Conservation (phyloP, 2,113 vertebrate species). For the Polyodon spathula region DNA sequence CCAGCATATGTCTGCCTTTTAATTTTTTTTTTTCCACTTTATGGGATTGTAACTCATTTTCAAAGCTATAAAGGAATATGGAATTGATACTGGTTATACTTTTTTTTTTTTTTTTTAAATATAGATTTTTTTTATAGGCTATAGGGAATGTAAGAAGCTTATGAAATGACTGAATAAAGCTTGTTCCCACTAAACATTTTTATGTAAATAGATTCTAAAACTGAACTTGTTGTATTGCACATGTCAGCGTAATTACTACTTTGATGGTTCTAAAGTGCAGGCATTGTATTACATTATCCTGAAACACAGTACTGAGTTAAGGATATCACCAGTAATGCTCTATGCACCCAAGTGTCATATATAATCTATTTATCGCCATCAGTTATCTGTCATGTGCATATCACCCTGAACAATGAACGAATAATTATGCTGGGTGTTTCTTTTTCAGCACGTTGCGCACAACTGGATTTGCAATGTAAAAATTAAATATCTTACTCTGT, state of each 20-base stretch:
- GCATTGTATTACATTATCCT: constrained; percentile 28
- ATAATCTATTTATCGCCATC: too few species aligned
- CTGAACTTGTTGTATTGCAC: constrained; percentile 33
- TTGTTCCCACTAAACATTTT: constrained; percentile 36
- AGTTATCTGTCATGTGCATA: constrained; percentile 15
- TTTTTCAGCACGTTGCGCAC: not conserved
- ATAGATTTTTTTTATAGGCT: constrained; percentile 24
- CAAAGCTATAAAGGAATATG: too few species aligned
- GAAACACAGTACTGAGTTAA: constrained; percentile 5
- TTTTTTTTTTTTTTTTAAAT: too few species aligned
- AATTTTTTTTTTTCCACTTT: too few species aligned
- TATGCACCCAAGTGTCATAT: too few species aligned
- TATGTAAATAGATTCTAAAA: constrained; percentile 36
- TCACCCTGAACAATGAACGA: constrained; percentile 8
- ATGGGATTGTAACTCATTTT: too few species aligned
- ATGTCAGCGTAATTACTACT: constrained; percentile 29
- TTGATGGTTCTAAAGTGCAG: constrained; percentile 18
- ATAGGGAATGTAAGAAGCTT: constrained; percentile 19
- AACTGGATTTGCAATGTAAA: constrained; percentile 2
- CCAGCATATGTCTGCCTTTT: too few species aligned
- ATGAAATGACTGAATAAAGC: constrained; percentile 15
- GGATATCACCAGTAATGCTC: constrained; percentile 1
- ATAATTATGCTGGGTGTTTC: not conserved
- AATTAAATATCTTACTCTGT: constrained; percentile 12
- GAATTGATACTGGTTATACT: too few species aligned